Evolutionary conservation across 2,113 vertebrate genomes (phyloP).

Genomic region (Phylloscopus trochiloides): DNA sequence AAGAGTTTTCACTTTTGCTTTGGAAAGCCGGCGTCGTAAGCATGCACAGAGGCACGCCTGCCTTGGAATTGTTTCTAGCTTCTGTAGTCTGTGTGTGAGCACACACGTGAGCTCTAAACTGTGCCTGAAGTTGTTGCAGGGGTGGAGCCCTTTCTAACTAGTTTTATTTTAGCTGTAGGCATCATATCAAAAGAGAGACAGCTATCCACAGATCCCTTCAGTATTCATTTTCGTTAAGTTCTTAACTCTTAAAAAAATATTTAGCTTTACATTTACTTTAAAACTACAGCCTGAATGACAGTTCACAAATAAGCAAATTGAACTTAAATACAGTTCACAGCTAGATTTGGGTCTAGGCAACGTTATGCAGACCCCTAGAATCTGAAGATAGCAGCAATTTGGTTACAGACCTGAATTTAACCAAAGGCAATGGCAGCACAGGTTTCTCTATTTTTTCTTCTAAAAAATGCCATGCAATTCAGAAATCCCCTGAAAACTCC

Average conservation of each 20-base stretch:
- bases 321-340: neutral
- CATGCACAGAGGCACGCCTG: neutral
- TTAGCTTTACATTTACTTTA: neutral
- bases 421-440: neutral
- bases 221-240: neutral
- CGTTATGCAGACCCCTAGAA: neutral
- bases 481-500: neutral
- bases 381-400: neutral
- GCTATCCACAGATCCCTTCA: neutral
- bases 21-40: neutral
- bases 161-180: slow-evolving; percentile 38
- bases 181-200: neutral
- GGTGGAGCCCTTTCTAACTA: slow-evolving; percentile 46
- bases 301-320: neutral
- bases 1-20: neutral
- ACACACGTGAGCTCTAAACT: neutral
- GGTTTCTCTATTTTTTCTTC: neutral
- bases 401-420: neutral
- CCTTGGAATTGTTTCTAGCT: neutral
- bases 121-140: slow-evolving; percentile 11
- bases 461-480: neutral
- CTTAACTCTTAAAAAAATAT: neutral
- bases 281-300: neutral
- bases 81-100: neutral
- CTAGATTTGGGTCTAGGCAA: neutral